Conservation (phyloP, 1,140 invertebrate genomes). For the Thaumatotibia leucotreta region DNA sequence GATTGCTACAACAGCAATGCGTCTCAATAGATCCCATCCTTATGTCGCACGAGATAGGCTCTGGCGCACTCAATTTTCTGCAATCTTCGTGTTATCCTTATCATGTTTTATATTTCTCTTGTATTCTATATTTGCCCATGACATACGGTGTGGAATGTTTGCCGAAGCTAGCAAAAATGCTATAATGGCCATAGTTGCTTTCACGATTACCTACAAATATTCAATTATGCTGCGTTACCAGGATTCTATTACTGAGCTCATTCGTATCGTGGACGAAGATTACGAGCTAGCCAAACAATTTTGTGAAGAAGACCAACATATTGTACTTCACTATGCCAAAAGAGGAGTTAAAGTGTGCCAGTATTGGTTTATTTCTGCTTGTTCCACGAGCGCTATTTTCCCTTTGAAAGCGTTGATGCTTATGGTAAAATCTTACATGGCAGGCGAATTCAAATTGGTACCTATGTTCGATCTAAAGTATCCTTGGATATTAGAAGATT, state of each 20-base stretch:
- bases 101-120: constrained; percentile 21
- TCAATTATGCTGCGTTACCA: constrained; percentile 22
- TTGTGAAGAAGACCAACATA: constrained; percentile 25
- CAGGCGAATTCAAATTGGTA: constrained; percentile 26
- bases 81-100: constrained; percentile 16
- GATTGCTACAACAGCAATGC: constrained; percentile 23
- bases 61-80: constrained; percentile 28
- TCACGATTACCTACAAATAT: constrained; percentile 36
- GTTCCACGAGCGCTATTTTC: constrained; percentile 24
- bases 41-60: constrained; percentile 16
- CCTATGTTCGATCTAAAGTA: constrained; percentile 35
- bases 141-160: constrained; percentile 30
- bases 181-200: constrained; percentile 32
- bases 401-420: constrained; percentile 31
- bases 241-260: constrained; percentile 20
- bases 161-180: constrained; percentile 38
- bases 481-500: constrained; percentile 23
- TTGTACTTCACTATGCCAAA: constrained; percentile 27
- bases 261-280: constrained; percentile 28
- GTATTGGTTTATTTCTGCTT: constrained; percentile 27
- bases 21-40: constrained; percentile 28
- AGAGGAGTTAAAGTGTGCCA: constrained; percentile 28
- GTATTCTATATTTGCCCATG: constrained; percentile 33
- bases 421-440: constrained; percentile 29
- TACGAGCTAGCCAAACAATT: constrained; percentile 22